Evolutionary conservation across 2,113 vertebrate genomes (phyloP).

Genomic region (Pelecanoides urinatrix): DNA sequence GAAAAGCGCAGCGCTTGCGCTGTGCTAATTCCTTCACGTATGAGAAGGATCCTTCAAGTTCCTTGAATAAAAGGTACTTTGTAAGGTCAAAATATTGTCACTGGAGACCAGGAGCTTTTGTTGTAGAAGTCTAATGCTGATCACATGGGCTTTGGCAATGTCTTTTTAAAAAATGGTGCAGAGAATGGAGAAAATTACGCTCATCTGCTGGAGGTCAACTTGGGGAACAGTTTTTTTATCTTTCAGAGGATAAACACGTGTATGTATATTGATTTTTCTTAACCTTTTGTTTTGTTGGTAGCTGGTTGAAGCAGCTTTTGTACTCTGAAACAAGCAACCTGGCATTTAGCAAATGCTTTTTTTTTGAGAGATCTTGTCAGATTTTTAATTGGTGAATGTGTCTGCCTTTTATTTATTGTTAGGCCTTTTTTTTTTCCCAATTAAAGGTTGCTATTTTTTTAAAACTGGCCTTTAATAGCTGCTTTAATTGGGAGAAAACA

Average conservation of each 20-base stretch:
- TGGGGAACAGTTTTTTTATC: background rate
- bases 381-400: conserved; percentile 71
- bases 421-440: conserved; percentile 63
- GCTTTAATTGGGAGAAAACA: conserved; percentile 68
- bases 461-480: conserved; percentile 50
- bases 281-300: conserved; percentile 66
- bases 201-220: background rate
- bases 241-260: background rate
- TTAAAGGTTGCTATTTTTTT: conserved; percentile 52
- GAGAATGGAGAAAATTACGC: background rate
- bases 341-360: conserved; percentile 61
- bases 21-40: fast-evolving
- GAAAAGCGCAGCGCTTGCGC: fast-evolving
- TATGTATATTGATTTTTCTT: conserved; percentile 43
- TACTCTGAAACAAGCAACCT: conserved; percentile 32
- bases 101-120: background rate
- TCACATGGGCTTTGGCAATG: background rate
- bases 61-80: background rate
- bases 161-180: background rate
- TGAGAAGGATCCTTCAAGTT: background rate
- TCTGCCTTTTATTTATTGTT: conserved; percentile 56
- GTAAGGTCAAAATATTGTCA: background rate
- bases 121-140: background rate
- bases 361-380: conserved; percentile 58
- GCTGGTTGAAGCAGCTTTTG: conserved; percentile 25